Evolutionary conservation across 2,113 vertebrate genomes (phyloP).

Genomic region (Mobula hypostoma): DNA sequence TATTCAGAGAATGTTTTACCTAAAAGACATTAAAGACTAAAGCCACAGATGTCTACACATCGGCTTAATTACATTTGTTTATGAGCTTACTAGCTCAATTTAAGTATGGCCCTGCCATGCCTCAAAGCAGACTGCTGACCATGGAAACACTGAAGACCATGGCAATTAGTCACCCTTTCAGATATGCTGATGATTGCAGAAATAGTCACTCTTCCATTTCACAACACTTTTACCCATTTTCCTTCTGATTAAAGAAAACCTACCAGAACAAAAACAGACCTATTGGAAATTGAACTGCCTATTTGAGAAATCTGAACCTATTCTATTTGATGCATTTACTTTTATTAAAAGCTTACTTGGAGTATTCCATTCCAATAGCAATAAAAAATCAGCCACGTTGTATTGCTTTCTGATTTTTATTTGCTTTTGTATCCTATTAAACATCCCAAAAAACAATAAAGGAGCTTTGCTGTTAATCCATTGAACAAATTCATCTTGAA

Average conservation of each 20-base stretch:
- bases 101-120: conserved; percentile 5
- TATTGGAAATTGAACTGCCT: neutral
- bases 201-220: conserved; percentile 26
- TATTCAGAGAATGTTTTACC: conserved; percentile 15
- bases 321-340: neutral
- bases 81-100: conserved; percentile 24
- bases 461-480: neutral
- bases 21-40: conserved; percentile 21
- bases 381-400: neutral
- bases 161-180: conserved; percentile 22
- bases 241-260: conserved; percentile 22
- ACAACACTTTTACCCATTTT: neutral
- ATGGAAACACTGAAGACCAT: conserved; percentile 11
- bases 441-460: neutral
- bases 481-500: neutral
- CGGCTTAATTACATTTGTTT: conserved; percentile 21
- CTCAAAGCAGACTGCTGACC: conserved; percentile 32
- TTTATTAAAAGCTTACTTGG: neutral
- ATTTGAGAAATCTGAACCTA: neutral
- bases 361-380: neutral
- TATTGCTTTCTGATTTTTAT: conserved; percentile 3
- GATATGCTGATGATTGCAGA: conserved; percentile 33
- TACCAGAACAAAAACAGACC: neutral
- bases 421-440: neutral
- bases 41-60: conserved; percentile 26